Evolutionary conservation across 2,797 vertebrate species (phyloP).

Genomic region (Trachops cirrhosus): DNA sequence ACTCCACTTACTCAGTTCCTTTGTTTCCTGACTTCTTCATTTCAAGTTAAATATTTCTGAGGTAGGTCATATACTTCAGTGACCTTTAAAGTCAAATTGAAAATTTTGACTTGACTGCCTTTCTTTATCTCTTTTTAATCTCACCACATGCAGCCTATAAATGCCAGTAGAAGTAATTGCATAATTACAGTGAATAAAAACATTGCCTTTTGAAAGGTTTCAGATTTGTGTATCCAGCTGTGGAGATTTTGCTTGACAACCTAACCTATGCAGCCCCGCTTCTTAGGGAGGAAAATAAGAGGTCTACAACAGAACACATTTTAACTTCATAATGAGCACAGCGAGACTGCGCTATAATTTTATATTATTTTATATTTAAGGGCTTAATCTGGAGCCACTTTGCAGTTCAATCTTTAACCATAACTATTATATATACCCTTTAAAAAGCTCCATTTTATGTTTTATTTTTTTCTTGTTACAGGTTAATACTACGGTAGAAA

Average conservation of each 20-base stretch:
- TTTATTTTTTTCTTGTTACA: not conserved
- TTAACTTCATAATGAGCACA: constrained; percentile 35
- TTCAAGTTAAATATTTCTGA: constrained; percentile 72
- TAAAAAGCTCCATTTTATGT: not conserved
- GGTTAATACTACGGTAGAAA: not conserved
- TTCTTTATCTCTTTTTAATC: constrained; percentile 63
- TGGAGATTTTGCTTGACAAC: constrained; percentile 54
- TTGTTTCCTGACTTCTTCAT: constrained; percentile 69
- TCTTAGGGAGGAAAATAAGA: constrained; percentile 51
- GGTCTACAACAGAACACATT: not conserved
- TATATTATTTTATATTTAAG: constrained; percentile 22
- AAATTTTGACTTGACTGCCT: constrained; percentile 70
- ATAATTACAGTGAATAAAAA: constrained; percentile 72
- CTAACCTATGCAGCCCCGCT: constrained; percentile 31
- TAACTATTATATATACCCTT: not conserved
- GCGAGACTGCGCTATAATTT: constrained; percentile 38
- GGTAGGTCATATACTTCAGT: constrained; percentile 64
- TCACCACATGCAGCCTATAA: constrained; percentile 60
- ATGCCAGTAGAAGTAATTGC: constrained; percentile 74
- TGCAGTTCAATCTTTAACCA: not conserved
- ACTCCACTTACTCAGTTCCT: constrained; percentile 57
- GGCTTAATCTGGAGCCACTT: not conserved
- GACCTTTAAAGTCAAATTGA: constrained; percentile 74
- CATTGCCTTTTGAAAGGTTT: constrained; percentile 70
- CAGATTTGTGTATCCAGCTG: constrained; percentile 66